A percentile compares a stretch with the other conserved stretches of the same genome.
Evolutionary conservation across 1,140 invertebrate species (phyloP).

Genomic region (Idris sp.): DNA sequence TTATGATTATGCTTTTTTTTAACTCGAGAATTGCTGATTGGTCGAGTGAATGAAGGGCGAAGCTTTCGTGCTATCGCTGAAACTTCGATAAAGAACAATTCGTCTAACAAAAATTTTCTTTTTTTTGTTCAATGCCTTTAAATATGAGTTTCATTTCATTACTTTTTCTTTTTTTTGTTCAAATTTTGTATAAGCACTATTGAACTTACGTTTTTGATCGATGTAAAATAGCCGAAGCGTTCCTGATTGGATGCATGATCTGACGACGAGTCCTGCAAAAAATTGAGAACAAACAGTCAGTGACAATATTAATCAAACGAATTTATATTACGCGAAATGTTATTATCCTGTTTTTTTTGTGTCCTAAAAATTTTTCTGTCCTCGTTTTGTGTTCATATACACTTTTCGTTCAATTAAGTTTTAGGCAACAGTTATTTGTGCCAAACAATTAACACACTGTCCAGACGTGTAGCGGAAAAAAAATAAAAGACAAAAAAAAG

Average conservation of each 20-base stretch:
- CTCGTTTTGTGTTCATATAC: conserved; percentile 5
- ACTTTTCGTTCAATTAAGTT: conserved; percentile 16
- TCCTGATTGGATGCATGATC: conserved; percentile 76
- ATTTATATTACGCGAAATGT: conserved; percentile 39
- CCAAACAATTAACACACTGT: conserved; percentile 1
- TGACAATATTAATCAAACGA: conserved; percentile 52
- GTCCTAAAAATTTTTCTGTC: too few species aligned
- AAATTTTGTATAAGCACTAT: conserved; percentile 14
- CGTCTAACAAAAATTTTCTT: conserved; percentile 24
- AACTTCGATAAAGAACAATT: conserved; percentile 52
- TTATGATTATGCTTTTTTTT: conserved; percentile 68
- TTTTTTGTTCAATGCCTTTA: too few species aligned
- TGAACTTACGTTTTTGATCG: conserved; percentile 75
- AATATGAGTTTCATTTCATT: too few species aligned
- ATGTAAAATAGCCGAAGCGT: conserved; percentile 77
- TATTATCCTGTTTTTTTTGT: conserved; percentile 23
- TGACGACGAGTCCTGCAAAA: conserved; percentile 73
- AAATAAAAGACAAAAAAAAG: conserved; percentile 19
- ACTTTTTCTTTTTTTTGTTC: conserved; percentile 7
- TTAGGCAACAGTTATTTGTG: conserved; percentile 8
- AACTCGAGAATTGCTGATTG: conserved; percentile 73
- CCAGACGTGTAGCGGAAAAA: not conserved
- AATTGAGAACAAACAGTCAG: conserved; percentile 54
- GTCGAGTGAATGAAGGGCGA: conserved; percentile 57
- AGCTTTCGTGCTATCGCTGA: conserved; percentile 32